Percentiles rank a stretch among this genome's conserved stretches.
Evolutionary conservation across 2,888 invertebrate species (phyloP).

Genomic region (Gandaritis pyraliata): DNA sequence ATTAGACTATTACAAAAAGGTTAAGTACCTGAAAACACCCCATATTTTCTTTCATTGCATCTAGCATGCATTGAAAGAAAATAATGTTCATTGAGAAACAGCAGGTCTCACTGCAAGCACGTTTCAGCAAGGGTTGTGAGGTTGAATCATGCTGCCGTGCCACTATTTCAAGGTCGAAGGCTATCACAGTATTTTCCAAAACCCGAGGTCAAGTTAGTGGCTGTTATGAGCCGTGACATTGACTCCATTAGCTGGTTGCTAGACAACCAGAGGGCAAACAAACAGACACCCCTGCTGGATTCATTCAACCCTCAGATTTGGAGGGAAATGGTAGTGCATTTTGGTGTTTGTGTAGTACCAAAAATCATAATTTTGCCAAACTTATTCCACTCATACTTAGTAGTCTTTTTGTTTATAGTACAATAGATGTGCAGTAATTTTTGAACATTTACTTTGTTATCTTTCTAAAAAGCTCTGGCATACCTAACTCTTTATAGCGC

Average conservation of each 20-base stretch:
- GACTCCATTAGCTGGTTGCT: constrained; percentile 70
- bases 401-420: too few species aligned
- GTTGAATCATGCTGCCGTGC: not conserved
- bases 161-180: constrained; percentile 18
- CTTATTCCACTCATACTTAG: too few species aligned
- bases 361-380: too few species aligned
- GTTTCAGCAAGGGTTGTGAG: not conserved
- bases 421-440: too few species aligned
- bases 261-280: constrained; percentile 63
- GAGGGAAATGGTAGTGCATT: constrained; percentile 38
- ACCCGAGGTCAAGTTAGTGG: constrained; percentile 64
- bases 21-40: too few species aligned
- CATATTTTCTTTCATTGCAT: too few species aligned
- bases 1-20: too few species aligned
- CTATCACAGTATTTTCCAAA: constrained; percentile 26
- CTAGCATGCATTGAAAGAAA: too few species aligned
- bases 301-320: constrained; percentile 57
- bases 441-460: too few species aligned
- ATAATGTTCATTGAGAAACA: too few species aligned
- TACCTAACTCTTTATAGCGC: too few species aligned
- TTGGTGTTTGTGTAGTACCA: not conserved
- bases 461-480: too few species aligned
- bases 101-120: not conserved
- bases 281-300: constrained; percentile 52
- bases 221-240: constrained; percentile 69